A percentile compares a stretch with the other conserved stretches of the same genome.
These are phyloP conservation scores for Tylochromis polylepis DNA, from an alignment of 2,113 vertebrate genomes.

Conservation along the genomic window DNA sequence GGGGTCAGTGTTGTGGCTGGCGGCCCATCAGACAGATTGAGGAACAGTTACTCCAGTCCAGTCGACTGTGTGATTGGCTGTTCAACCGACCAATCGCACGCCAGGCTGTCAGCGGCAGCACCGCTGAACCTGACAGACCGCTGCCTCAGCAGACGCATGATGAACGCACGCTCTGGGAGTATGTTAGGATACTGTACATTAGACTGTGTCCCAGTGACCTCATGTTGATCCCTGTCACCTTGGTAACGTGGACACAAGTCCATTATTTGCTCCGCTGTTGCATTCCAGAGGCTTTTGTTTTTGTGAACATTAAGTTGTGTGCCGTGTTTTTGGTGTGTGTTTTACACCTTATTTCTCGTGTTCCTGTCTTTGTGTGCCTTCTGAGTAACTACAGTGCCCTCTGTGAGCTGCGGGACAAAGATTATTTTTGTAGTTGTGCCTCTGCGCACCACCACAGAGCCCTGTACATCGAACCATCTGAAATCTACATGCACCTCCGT, in stretches of 20 bases:
- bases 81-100: neutral
- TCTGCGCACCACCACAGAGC: neutral
- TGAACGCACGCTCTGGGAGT: neutral
- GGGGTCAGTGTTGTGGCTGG: neutral
- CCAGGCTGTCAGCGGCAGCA: neutral
- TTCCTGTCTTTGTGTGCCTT: neutral
- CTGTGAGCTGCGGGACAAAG: neutral
- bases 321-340: neutral
- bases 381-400: neutral
- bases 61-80: conserved; percentile 8
- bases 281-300: neutral
- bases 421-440: neutral
- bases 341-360: fast-evolving
- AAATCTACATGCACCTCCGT: too few species aligned
- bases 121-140: neutral
- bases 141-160: neutral
- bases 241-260: neutral
- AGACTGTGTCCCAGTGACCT: neutral
- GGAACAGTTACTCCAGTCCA: neutral
- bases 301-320: neutral
- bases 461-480: too few species aligned
- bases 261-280: neutral
- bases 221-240: neutral
- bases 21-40: neutral
- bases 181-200: fast-evolving